Percentiles rank a stretch among this genome's conserved stretches.
Conservation (phyloP, 1,140 invertebrate genomes). For the Lycorma delicatula region DNA sequence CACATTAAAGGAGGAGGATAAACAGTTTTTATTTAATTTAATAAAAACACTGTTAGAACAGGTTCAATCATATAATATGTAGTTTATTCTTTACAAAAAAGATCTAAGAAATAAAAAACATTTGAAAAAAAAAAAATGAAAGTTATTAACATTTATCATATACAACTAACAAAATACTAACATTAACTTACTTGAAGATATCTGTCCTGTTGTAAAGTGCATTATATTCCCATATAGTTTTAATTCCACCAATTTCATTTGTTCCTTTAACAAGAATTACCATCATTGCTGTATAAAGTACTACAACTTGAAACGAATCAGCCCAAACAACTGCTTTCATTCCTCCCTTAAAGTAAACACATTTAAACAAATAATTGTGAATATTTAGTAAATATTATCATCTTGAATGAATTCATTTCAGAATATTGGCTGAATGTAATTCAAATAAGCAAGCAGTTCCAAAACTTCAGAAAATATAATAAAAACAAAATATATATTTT, state of each 20-base stretch:
- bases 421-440: no score
- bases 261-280: conserved; percentile 72
- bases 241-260: conserved; percentile 63
- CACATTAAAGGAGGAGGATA: not conserved
- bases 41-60: not conserved
- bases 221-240: conserved; percentile 57
- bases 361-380: no score
- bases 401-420: no score
- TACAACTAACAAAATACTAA: no score
- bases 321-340: conserved; percentile 91
- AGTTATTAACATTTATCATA: no score
- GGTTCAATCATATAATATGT: not conserved
- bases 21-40: not conserved
- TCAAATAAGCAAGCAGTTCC: no score
- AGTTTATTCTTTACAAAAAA: not conserved
- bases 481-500: no score
- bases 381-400: no score
- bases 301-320: conserved; percentile 75
- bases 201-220: conserved; percentile 54
- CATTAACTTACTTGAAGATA: conserved; percentile 55
- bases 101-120: not conserved
- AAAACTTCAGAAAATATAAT: no score
- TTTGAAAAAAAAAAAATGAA: not conserved
- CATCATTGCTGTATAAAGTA: conserved; percentile 78
- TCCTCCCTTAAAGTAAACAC: conserved; percentile 58